Evolutionary conservation across 2,113 vertebrate species (phyloP).

Genomic region (Neolamprologus devosi): DNA sequence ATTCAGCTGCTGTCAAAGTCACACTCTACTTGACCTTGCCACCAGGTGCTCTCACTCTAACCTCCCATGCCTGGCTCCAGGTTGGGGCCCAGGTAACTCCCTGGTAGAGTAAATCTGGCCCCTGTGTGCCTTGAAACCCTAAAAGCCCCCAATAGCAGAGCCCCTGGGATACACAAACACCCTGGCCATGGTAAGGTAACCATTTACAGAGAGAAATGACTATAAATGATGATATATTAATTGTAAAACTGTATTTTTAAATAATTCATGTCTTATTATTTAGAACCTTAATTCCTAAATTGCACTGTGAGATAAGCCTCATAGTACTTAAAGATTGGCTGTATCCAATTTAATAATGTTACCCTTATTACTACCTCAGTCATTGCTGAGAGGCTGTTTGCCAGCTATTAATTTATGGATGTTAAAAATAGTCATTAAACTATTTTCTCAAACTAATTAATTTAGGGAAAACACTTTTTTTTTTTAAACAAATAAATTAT

Average conservation of each 20-base stretch:
- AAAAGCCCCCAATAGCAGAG: neutral
- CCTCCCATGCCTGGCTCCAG: neutral
- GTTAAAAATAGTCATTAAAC: neutral
- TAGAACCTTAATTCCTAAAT: neutral
- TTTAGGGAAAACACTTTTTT: neutral
- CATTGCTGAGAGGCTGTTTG: neutral
- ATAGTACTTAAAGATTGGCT: neutral
- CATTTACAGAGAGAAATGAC: neutral
- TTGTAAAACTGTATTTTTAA: neutral
- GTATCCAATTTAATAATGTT: neutral
- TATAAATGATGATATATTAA: neutral
- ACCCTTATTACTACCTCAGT: neutral
- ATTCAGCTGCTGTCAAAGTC: neutral
- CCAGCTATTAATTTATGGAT: neutral
- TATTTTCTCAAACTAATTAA: neutral
- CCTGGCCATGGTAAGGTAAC: neutral
- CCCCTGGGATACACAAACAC: neutral
- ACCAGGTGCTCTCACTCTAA: neutral
- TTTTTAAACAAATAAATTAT: neutral
- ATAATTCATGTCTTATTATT: neutral
- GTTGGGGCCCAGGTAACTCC: neutral
- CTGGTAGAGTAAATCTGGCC: neutral
- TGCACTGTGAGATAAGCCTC: neutral
- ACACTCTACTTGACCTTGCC: neutral
- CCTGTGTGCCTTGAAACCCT: neutral